These are phyloP conservation scores for Rhodinocichla rosea DNA, from an alignment of 2,113 vertebrate species.

Conservation along the genomic window DNA sequence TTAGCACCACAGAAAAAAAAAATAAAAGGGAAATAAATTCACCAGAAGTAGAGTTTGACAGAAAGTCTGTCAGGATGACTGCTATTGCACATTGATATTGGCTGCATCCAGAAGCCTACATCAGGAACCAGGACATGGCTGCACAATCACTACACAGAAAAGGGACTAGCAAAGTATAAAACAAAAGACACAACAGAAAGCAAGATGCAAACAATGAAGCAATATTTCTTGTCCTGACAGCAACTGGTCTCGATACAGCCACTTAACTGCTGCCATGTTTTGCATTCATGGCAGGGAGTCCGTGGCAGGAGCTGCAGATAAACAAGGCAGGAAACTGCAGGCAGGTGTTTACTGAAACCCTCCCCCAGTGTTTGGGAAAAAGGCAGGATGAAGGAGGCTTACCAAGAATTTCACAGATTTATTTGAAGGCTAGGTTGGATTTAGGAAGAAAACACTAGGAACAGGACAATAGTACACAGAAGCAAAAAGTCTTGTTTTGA, in stretches of 20 bases:
- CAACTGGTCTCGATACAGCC: neutral
- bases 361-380: neutral
- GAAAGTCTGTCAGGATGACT: neutral
- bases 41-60: neutral
- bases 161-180: neutral
- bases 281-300: neutral
- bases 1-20: neutral
- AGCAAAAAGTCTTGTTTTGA: neutral
- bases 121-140: neutral
- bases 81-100: neutral
- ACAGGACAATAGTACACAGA: accelerated
- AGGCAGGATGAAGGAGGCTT: neutral
- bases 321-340: neutral
- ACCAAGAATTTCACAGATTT: neutral
- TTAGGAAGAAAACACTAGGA: neutral
- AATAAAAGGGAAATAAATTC: neutral
- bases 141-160: neutral
- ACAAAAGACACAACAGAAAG: neutral
- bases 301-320: neutral
- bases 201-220: neutral
- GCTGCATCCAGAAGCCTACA: neutral
- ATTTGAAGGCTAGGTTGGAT: neutral
- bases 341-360: neutral
- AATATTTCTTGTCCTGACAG: neutral
- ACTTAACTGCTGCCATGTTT: neutral